phyloP scores from a whole-genome alignment of 2,888 invertebrate species.

The Nyleta sp. region DNA sequence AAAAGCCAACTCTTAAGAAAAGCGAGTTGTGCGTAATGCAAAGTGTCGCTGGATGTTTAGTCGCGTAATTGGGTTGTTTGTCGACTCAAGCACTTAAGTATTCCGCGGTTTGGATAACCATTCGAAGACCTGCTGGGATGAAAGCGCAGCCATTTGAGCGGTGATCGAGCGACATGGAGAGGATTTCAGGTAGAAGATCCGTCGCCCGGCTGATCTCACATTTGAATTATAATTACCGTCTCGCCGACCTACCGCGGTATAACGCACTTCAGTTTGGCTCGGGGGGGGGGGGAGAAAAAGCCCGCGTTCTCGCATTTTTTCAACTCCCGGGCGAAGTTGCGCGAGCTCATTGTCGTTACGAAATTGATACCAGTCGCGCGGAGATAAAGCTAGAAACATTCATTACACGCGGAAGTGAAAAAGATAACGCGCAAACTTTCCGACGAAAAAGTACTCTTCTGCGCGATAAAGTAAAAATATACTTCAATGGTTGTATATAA shows the following conservation, averaged over 20 bases:
- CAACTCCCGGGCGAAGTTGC: conserved; percentile 11
- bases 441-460: conserved; percentile 50
- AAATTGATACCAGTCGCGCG: conserved; percentile 54
- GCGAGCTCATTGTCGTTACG: conserved; percentile 47
- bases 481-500: conserved; percentile 43
- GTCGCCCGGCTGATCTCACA: background rate
- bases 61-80: conserved; percentile 74
- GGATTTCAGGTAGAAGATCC: conserved; percentile 17
- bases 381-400: conserved; percentile 57
- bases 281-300: no score
- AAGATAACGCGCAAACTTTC: conserved; percentile 53
- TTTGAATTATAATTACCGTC: conserved; percentile 35
- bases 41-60: conserved; percentile 71
- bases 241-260: conserved; percentile 1
- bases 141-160: conserved; percentile 24
- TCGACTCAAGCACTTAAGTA: conserved; percentile 64
- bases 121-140: conserved; percentile 49
- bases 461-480: conserved; percentile 53
- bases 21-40: no score
- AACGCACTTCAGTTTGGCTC: conserved; percentile 5
- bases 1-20: no score
- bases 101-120: conserved; percentile 66
- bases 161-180: conserved; percentile 24
- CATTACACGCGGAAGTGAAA: conserved; percentile 52
- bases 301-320: no score